Conservation (phyloP, 2,888 invertebrate genomes). For the Drosophila limbata region DNA sequence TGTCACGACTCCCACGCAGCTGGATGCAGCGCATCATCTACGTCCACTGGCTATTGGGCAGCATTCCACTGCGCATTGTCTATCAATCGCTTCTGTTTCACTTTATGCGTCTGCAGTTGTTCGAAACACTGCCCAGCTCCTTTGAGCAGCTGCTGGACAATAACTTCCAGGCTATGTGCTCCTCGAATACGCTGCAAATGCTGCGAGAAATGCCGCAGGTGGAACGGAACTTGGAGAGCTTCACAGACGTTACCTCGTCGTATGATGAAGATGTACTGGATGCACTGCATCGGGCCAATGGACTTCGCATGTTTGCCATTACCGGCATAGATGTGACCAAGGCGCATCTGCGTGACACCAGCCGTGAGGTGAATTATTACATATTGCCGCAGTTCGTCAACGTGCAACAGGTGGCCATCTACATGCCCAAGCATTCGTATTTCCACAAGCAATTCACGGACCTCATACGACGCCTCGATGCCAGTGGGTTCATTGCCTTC, state of each 20-base stretch:
- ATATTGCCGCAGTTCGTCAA: conserved; percentile 53
- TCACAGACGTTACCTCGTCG: conserved; percentile 24
- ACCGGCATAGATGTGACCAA: conserved; percentile 43
- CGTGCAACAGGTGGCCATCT: conserved; percentile 61
- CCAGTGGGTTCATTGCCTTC: conserved; percentile 59
- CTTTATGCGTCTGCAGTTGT: conserved; percentile 64
- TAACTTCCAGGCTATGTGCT: conserved; percentile 48
- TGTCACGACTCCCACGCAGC: conserved; percentile 40
- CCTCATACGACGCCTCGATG: conserved; percentile 47
- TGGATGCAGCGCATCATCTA: conserved; percentile 62
- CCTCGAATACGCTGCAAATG: conserved; percentile 42
- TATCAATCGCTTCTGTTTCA: conserved; percentile 78
- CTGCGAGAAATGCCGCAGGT: conserved; percentile 53
- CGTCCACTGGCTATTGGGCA: conserved; percentile 61
- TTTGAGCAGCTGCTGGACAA: conserved; percentile 50
- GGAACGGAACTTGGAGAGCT: conserved; percentile 14
- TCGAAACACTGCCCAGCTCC: conserved; percentile 33
- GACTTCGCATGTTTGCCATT: conserved; percentile 48
- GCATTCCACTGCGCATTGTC: conserved; percentile 61
- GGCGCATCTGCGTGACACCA: conserved; percentile 32
- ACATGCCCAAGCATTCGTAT: conserved; percentile 75
- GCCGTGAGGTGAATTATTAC: conserved; percentile 25
- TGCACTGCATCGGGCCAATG: conserved; percentile 27
- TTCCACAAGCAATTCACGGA: conserved; percentile 60
- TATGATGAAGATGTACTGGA: conserved; percentile 50